phyloP scores from a whole-genome alignment of 2,888 invertebrate genomes.

The Lycophotia porphyrea region DNA sequence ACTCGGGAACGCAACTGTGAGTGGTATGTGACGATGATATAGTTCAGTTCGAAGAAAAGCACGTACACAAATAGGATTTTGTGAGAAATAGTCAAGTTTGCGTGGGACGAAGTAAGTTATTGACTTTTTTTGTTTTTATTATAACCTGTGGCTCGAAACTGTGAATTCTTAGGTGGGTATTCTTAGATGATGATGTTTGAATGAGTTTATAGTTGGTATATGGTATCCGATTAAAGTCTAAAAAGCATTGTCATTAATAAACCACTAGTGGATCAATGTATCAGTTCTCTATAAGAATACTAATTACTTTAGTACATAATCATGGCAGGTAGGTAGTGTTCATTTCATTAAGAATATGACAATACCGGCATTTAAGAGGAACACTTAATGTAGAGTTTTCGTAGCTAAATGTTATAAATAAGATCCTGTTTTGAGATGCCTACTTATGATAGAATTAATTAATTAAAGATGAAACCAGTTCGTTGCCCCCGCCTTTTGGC shows the following conservation, averaged over 20 bases:
- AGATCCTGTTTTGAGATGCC: slow-evolving; percentile 34
- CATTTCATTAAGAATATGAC: not conserved
- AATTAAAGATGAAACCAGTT: slow-evolving; percentile 59
- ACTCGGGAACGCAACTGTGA: slow-evolving; percentile 32
- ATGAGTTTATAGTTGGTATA: not conserved
- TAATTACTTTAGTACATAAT: too few relatives aligned
- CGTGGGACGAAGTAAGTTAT: slow-evolving; percentile 48
- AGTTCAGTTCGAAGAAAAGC: slow-evolving; percentile 33
- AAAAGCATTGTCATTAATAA: not conserved
- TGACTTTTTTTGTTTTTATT: slow-evolving; percentile 17
- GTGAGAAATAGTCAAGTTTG: slow-evolving; percentile 45
- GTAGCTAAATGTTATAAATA: not conserved
- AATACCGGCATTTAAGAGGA: slow-evolving; percentile 9
- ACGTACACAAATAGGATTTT: slow-evolving; percentile 42
- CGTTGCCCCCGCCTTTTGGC: slow-evolving; percentile 53
- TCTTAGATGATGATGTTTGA: not conserved
- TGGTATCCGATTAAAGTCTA: not conserved
- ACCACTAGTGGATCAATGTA: slow-evolving; percentile 11
- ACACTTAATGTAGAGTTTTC: not conserved
- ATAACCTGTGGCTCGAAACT: not conserved
- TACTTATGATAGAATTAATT: slow-evolving; percentile 43
- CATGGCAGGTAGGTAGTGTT: not conserved
- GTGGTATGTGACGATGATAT: slow-evolving; percentile 41
- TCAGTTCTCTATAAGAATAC: too few relatives aligned
- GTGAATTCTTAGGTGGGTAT: not conserved